Percentiles rank a stretch among this genome's conserved stretches.
These are phyloP conservation scores for Porites divaricata DNA, from an alignment of 92 coral and sea anemone genomes.

Conservation along the genomic window DNA sequence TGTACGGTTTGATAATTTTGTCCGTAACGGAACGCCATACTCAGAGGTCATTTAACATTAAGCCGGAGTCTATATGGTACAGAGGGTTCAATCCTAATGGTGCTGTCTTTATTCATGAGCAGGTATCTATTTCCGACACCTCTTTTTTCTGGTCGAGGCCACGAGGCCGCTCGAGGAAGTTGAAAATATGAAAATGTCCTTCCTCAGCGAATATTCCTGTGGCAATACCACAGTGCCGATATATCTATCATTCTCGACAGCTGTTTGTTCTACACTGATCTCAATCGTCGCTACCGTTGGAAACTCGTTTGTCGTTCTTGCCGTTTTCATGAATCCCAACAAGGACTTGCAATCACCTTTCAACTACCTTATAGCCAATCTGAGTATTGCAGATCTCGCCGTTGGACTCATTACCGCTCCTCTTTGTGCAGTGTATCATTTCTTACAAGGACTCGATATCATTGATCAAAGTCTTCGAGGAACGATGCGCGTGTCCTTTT, in stretches of 20 bases:
- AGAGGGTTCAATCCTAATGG: too few relatives aligned
- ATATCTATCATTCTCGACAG: constrained; percentile 70
- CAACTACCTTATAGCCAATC: constrained; percentile 73
- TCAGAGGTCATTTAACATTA: too few relatives aligned
- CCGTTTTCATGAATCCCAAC: constrained; percentile 79
- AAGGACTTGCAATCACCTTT: constrained; percentile 78
- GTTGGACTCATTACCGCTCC: constrained; percentile 82
- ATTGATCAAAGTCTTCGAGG: neutral
- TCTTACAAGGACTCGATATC: constrained; percentile 64
- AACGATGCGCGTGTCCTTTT: constrained; percentile 48
- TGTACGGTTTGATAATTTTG: too few relatives aligned
- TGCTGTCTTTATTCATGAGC: too few relatives aligned
- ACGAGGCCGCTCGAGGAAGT: neutral
- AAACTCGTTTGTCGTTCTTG: constrained; percentile 73
- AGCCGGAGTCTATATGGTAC: too few relatives aligned
- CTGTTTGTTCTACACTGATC: constrained; percentile 51
- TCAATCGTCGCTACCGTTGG: constrained; percentile 69
- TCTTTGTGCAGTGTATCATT: constrained; percentile 53
- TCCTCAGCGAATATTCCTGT: constrained; percentile 58
- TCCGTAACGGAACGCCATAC: too few relatives aligned
- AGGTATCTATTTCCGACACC: too few relatives aligned
- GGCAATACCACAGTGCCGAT: constrained; percentile 60
- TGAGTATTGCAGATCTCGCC: constrained; percentile 82
- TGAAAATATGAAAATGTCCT: constrained; percentile 9
- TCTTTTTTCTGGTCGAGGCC: too few relatives aligned